Evolutionary conservation across 2,888 invertebrate genomes (phyloP).

Genomic region (Melanostoma mellinum): DNA sequence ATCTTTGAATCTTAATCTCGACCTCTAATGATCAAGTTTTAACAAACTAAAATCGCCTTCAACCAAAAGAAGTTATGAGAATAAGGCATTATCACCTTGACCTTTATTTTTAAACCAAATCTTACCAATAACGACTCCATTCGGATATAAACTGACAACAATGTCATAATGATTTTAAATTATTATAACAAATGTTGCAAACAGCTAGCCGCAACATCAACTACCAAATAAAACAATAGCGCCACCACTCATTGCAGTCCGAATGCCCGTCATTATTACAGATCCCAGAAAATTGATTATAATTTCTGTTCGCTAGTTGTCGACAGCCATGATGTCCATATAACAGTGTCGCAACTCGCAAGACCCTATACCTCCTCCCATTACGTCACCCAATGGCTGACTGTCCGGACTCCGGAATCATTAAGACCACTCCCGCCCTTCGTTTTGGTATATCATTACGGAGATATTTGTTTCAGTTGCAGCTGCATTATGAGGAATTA

Average conservation of each 20-base stretch:
- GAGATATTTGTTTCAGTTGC: conserved; percentile 44
- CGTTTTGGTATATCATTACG: conserved; percentile 14
- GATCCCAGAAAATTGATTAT: conserved; percentile 58
- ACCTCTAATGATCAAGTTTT: too few species aligned
- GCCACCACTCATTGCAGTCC: conserved; percentile 28
- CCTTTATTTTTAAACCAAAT: neutral
- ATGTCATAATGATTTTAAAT: conserved; percentile 52
- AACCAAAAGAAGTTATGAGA: too few species aligned
- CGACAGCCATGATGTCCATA: conserved; percentile 21
- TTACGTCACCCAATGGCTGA: neutral
- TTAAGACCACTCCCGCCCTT: conserved; percentile 30
- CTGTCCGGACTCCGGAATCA: conserved; percentile 29
- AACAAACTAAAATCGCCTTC: neutral
- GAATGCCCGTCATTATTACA: conserved; percentile 25
- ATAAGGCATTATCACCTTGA: too few species aligned
- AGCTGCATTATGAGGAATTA: conserved; percentile 59
- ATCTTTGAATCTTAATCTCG: too few species aligned
- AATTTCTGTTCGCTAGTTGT: conserved; percentile 37
- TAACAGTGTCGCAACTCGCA: conserved; percentile 16
- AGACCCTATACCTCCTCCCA: neutral
- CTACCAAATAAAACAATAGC: conserved; percentile 14
- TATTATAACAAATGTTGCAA: conserved; percentile 36
- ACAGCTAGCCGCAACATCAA: neutral
- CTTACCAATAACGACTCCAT: neutral
- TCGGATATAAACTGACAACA: conserved; percentile 18